Conservation (phyloP, 2,888 invertebrate genomes). For the Drosophila engyochracea region DNA sequence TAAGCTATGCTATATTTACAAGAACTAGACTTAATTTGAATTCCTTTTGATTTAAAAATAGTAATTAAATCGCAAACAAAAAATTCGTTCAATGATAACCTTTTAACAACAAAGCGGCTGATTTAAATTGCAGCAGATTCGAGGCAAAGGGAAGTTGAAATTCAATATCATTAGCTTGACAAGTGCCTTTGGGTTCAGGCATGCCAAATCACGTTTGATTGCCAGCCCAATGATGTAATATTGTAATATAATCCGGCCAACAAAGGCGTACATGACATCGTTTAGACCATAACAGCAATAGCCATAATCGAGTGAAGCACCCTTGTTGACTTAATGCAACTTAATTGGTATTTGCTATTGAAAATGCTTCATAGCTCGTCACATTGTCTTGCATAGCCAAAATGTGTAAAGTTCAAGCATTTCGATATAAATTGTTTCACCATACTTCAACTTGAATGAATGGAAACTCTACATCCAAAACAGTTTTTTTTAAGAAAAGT, state of each 20-base stretch:
- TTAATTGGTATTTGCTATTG: background rate
- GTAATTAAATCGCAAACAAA: background rate
- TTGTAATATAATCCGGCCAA: background rate
- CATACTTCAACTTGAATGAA: background rate
- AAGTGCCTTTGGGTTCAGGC: background rate
- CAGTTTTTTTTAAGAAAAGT: background rate
- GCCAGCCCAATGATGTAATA: background rate
- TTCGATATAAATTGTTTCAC: background rate
- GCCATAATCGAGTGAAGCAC: background rate
- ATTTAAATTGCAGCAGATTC: background rate
- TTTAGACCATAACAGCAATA: background rate
- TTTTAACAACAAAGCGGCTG: background rate
- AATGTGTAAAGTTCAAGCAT: background rate
- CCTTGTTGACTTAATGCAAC: background rate
- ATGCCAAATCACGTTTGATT: background rate
- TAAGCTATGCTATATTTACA: background rate
- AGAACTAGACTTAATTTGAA: background rate
- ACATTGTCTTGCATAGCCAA: background rate
- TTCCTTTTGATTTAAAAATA: background rate
- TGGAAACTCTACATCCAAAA: background rate
- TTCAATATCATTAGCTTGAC: background rate
- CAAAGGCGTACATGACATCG: background rate
- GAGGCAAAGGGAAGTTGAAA: background rate
- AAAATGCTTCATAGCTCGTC: background rate
- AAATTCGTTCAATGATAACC: background rate